Conservation (phyloP, 1,140 invertebrate genomes). For the Bombus pyrosoma region DNA sequence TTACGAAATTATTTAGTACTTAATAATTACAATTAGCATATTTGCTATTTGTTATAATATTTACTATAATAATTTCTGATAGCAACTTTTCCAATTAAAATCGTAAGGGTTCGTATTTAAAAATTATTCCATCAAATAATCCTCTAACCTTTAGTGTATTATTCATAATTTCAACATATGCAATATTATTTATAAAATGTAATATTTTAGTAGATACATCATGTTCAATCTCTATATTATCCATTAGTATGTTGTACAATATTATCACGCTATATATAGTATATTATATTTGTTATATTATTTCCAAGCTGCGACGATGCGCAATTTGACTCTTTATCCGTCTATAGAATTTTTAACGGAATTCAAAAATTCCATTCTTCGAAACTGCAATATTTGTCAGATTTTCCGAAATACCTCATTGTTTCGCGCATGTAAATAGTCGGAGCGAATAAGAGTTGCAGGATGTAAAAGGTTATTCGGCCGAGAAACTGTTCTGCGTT, state of each 20-base stretch:
- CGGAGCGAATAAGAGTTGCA: too few species aligned
- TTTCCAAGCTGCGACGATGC: too few species aligned
- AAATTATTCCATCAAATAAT: background rate
- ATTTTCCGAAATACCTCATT: background rate
- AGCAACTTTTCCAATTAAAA: background rate
- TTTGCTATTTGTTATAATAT: background rate
- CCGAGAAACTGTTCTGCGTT: constrained; percentile 14
- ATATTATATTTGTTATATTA: too few species aligned
- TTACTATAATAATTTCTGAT: background rate
- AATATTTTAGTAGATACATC: too few species aligned
- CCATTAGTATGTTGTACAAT: too few species aligned
- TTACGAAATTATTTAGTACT: background rate
- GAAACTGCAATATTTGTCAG: background rate
- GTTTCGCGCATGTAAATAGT: background rate
- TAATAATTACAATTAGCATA: too few species aligned
- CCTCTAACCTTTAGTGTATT: background rate
- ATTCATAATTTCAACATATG: background rate
- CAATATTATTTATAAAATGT: background rate
- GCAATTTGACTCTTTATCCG: background rate
- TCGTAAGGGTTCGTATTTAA: background rate
- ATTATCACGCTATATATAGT: too few species aligned
- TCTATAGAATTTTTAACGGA: background rate
- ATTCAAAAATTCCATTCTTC: too few species aligned
- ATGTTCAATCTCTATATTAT: too few species aligned
- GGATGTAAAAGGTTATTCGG: background rate